Conservation (phyloP, 1,140 invertebrate genomes). For the Amphibalanus amphitrite region DNA sequence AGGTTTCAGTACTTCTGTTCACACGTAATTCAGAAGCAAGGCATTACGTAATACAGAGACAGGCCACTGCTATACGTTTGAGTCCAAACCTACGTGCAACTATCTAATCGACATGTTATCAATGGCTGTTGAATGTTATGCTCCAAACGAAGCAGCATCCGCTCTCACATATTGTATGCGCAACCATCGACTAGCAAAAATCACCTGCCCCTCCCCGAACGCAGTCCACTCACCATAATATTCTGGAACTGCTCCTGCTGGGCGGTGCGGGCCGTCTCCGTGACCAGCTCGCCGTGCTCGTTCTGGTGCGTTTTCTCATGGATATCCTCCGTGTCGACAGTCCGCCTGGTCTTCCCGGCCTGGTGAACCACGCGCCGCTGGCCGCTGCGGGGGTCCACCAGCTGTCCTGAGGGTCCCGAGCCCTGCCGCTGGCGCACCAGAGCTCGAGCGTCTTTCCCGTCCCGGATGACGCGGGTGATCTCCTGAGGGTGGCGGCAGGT, state of each 20-base stretch:
- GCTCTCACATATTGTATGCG: no score
- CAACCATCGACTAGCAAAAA: no score
- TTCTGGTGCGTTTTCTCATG: slow-evolving; percentile 25
- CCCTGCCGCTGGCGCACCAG: not conserved
- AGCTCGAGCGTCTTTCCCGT: not conserved
- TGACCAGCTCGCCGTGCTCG: slow-evolving; percentile 58
- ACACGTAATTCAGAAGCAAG: no score
- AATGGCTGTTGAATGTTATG: no score
- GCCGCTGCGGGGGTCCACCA: not conserved
- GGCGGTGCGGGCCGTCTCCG: slow-evolving; percentile 39
- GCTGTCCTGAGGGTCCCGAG: not conserved
- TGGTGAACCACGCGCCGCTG: slow-evolving; percentile 29
- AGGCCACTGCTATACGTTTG: no score
- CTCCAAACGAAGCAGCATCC: no score
- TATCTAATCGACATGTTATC: no score
- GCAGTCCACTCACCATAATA: slow-evolving; percentile 50
- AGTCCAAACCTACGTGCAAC: no score
- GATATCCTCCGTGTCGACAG: slow-evolving; percentile 65
- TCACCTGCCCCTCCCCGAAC: no score
- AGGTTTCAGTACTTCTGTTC: no score
- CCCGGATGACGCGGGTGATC: not conserved
- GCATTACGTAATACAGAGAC: no score
- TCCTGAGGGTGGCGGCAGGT: not conserved
- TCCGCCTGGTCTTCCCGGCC: slow-evolving; percentile 36
- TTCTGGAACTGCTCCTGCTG: slow-evolving; percentile 37